Conservation (phyloP, 2,888 invertebrate genomes). For the Zelleria hepariella region DNA sequence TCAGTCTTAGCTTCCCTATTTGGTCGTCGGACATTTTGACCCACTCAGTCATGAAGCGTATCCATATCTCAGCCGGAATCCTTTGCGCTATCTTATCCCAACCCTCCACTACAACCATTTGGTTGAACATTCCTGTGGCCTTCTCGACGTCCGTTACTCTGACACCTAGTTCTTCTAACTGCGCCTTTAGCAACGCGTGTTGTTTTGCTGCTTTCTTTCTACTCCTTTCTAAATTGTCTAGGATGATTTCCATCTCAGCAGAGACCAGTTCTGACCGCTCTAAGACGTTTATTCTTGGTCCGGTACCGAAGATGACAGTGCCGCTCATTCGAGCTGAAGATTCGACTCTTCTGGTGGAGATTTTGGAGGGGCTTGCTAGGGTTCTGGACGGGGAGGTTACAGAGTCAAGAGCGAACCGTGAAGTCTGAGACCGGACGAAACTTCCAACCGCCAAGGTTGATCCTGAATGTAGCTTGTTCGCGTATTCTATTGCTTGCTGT, state of each 20-base stretch:
- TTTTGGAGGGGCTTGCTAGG: slow-evolving; percentile 27
- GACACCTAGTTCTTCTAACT: slow-evolving; percentile 69
- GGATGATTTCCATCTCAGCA: slow-evolving; percentile 62
- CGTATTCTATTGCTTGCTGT: slow-evolving; percentile 53
- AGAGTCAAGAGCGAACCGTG: slow-evolving; percentile 33
- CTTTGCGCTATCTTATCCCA: slow-evolving; percentile 73
- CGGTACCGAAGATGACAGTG: slow-evolving; percentile 38
- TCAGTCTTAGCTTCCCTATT: slow-evolving; percentile 72
- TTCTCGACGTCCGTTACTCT: slow-evolving; percentile 63
- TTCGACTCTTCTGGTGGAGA: slow-evolving; percentile 43
- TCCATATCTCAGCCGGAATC: slow-evolving; percentile 74
- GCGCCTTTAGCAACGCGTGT: slow-evolving; percentile 55
- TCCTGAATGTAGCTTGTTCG: slow-evolving; percentile 32
- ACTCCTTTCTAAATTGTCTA: slow-evolving; percentile 32
- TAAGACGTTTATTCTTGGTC: slow-evolving; percentile 60
- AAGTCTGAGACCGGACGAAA: slow-evolving; percentile 38
- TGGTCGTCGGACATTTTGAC: slow-evolving; percentile 64
- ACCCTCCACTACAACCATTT: slow-evolving; percentile 62
- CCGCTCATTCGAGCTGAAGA: slow-evolving; percentile 47
- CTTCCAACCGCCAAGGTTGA: slow-evolving; percentile 33
- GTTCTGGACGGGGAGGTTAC: slow-evolving; percentile 36
- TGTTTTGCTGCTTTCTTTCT: slow-evolving; percentile 39
- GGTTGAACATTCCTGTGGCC: slow-evolving; percentile 58
- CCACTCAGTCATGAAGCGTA: slow-evolving; percentile 75
- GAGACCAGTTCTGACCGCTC: slow-evolving; percentile 65